Evolutionary conservation across 1,140 invertebrate genomes (phyloP), one percentile per base, ranked within the genome.

Genomic region (Armadillidium nasatum): DNA sequence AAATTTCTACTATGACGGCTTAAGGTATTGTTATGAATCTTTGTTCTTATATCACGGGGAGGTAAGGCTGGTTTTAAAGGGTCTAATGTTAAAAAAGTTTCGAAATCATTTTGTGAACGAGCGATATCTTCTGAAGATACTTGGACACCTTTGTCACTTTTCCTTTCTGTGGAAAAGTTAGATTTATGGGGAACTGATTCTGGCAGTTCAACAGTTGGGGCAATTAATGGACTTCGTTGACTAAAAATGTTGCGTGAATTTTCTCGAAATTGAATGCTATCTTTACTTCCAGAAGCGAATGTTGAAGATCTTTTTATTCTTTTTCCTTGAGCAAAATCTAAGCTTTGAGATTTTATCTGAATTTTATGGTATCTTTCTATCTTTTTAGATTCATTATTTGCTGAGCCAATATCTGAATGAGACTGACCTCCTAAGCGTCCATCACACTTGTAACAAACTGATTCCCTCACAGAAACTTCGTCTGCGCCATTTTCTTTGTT

Each of bases 111-210:
- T 19, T 60, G 50, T 60, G 50, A 60, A 7, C 50, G 50, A 15
- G 11, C 50, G 50, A 60, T 60, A 19, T 60, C 50, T 60, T 60
- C 50, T 15, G 50, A 60, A 60, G 50, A 60, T 60, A 60, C 50
- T 60, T 60, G 50, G 7, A 60, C 50, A 19, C 50, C 50, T 60
- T 60, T 60, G 19, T 60, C 50, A 7, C 19, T 60, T 60, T 19
- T 19, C 50, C 7, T 60, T 60, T 60, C 50, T 2, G 50, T 7
- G 4, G 50, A 15, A 19, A 60, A 60, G 19, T 60, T 15, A 3
- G 11, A 15, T 19, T 60, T 13, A 19, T 19, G 11, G 1, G 50
- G 11, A 15, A 60, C 7, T 60, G 50, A 60, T 19, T 60, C 50
- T 19, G 50, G 50, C 11, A 60, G 50, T 60, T 60, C 50, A 2